Base-by-base conservation (phyloP, 1,140 invertebrate species). In the Polypedilum vanderplanki region DNA sequence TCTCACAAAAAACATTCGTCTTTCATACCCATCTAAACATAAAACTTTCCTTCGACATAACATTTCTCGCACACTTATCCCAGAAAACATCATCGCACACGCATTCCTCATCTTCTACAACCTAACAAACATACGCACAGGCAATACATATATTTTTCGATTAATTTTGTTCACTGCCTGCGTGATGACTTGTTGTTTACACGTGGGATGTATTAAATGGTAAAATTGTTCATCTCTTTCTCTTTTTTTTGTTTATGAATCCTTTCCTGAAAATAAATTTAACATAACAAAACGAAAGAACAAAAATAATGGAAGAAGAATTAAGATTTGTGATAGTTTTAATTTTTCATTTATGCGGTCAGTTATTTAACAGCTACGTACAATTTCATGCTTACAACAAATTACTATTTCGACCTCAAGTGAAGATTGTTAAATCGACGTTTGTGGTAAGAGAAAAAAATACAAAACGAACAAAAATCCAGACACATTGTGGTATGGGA, bases 121-220 rank as follows among this genome's bases (percentile, higher is more conserved):
- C n/a, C 41, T n/a, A 4, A 57, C 12, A 57, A n/a, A n/a, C 46
- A 15, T 57, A 57, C 46, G 15, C 46, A n/a, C n/a, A 33, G 24
- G 24, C 24, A 33, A 33, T 5, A 57, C 3, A 57, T 57, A 57
- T 57, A 57, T n/a, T 57, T 57, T 57, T 57, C 46, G 46, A 57
- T 57, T 57, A 57, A 57, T 57, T 57, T 57, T n/a, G n/a, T 57
- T 57, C 46, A 15, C n/a, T 57, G 46, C 65, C 65, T 70, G 65
- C 18, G 65, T 70, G 65, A 57, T 57, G 46, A 57, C 46, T 57
- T 70, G 65, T 20, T 70, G 65, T 70, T 22, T 70, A 70, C 65
- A 70, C 65, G 65, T 70, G 65, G 65, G 65, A 70, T 70, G 65
- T 70, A 22, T 20, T 57, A 57, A 57, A 57, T 57, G 46, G 46